A percentile compares a stretch with the other conserved stretches of the same genome.
These are phyloP conservation scores for Mycetomoellerius zeteki DNA, from an alignment of 1,140 invertebrate genomes.

Conservation along the genomic window DNA sequence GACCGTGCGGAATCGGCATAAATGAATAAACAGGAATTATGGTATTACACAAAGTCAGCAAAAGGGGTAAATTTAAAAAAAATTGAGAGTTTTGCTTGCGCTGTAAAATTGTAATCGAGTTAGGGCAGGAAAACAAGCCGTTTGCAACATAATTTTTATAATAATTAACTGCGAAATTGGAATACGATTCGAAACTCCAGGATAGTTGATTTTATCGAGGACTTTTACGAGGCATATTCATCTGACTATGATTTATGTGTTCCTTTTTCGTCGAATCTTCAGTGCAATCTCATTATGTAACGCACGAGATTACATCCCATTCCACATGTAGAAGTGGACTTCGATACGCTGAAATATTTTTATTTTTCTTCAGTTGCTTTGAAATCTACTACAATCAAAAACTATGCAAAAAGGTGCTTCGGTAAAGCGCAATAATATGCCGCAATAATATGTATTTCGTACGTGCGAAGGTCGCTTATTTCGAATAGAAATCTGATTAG, in stretches of 20 bases:
- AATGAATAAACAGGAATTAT: constrained; percentile 66
- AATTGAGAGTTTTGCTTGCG: constrained; percentile 1
- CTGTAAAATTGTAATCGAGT: neutral
- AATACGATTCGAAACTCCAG: neutral
- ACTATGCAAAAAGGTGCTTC: neutral
- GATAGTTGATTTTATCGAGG: neutral
- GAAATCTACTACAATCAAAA: neutral
- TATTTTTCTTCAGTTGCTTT: neutral
- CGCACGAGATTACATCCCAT: neutral
- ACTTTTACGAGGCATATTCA: neutral
- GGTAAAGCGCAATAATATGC: neutral
- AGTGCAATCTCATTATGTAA: constrained; percentile 11
- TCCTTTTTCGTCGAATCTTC: neutral
- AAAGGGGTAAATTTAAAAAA: neutral
- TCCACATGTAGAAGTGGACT: neutral
- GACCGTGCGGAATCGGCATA: constrained; percentile 43
- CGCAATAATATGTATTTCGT: neutral
- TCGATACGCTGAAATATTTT: neutral
- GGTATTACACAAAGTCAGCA: constrained; percentile 38
- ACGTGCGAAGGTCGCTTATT: neutral
- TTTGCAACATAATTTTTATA: no score
- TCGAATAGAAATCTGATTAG: constrained; percentile 1
- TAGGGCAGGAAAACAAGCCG: neutral
- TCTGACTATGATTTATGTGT: neutral
- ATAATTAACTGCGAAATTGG: neutral